Conservation (phyloP, 2,797 vertebrate species). For the Buceros bicornis region DNA sequence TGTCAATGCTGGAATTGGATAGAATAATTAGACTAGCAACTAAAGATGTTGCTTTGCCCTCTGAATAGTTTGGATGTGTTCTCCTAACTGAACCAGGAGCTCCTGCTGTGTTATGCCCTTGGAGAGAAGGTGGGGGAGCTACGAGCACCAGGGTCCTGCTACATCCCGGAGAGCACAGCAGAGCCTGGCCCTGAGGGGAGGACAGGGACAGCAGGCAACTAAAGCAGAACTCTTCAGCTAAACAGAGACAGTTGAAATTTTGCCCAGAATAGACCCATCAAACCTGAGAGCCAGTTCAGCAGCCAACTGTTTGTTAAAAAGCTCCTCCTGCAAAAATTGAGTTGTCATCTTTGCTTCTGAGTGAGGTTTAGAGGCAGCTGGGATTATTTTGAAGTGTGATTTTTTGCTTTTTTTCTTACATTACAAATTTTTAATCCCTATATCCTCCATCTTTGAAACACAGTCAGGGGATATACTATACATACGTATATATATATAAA, state of each 20-base stretch:
- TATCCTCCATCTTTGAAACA: neutral
- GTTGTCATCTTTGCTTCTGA: neutral
- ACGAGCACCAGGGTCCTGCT: neutral
- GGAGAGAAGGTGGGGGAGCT: neutral
- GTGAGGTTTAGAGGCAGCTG: neutral
- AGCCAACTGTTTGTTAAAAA: neutral
- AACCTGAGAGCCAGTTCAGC: neutral
- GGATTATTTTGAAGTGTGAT: neutral
- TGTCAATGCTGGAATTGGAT: neutral
- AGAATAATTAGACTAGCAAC: neutral
- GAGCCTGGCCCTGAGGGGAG: neutral
- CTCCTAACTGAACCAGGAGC: neutral
- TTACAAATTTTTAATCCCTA: neutral
- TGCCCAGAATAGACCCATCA: neutral
- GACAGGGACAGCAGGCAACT: neutral
- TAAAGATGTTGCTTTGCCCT: neutral
- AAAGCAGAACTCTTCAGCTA: neutral
- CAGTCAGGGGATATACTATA: neutral
- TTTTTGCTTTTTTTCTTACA: neutral
- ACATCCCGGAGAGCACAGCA: neutral
- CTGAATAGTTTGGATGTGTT: neutral
- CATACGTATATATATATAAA: neutral
- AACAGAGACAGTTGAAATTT: neutral
- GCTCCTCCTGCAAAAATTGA: neutral
- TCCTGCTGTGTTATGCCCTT: neutral